phyloP scores from a whole-genome alignment of 1,140 invertebrate genomes.

The Monomorium pharaonis region DNA sequence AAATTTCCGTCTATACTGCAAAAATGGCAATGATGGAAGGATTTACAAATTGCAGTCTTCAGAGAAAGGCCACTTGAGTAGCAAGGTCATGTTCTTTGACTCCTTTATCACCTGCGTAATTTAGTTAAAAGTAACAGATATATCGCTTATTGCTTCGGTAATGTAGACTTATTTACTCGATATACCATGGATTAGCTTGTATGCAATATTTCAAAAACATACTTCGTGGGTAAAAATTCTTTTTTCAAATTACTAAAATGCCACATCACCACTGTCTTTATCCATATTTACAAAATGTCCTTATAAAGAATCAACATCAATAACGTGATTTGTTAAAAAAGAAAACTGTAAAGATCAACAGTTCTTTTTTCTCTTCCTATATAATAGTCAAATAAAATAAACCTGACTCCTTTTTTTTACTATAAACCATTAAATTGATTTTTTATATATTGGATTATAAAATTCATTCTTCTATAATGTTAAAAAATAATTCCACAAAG shows the following conservation, averaged over 20 bases:
- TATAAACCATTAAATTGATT: slow-evolving; percentile 61
- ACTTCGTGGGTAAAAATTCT: slow-evolving; percentile 59
- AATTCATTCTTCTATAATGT: slow-evolving; percentile 65
- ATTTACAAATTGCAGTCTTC: slow-evolving; percentile 82
- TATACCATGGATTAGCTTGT: slow-evolving; percentile 53
- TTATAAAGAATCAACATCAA: slow-evolving; percentile 75
- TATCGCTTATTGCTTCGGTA: slow-evolving; percentile 62
- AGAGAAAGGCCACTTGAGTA: slow-evolving; percentile 82
- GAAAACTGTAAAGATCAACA: slow-evolving; percentile 56
- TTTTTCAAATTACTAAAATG: slow-evolving; percentile 67
- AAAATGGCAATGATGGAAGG: slow-evolving; percentile 77
- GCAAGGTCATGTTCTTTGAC: slow-evolving; percentile 68
- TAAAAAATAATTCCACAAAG: slow-evolving; percentile 68
- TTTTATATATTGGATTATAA: slow-evolving; percentile 67
- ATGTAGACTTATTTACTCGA: slow-evolving; percentile 57
- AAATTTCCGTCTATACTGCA: slow-evolving; percentile 66
- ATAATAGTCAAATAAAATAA: slow-evolving; percentile 50
- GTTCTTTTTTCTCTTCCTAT: slow-evolving; percentile 24
- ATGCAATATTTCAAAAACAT: slow-evolving; percentile 45
- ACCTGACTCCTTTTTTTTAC: slow-evolving; percentile 46
- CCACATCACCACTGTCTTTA: slow-evolving; percentile 68
- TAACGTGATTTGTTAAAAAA: slow-evolving; percentile 72
- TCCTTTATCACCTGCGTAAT: slow-evolving; percentile 63
- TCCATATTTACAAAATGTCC: slow-evolving; percentile 73
- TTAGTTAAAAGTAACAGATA: slow-evolving; percentile 55